Evolutionary conservation across 1,140 invertebrate genomes (phyloP).

Genomic region (Dendrolimus kikuchii): DNA sequence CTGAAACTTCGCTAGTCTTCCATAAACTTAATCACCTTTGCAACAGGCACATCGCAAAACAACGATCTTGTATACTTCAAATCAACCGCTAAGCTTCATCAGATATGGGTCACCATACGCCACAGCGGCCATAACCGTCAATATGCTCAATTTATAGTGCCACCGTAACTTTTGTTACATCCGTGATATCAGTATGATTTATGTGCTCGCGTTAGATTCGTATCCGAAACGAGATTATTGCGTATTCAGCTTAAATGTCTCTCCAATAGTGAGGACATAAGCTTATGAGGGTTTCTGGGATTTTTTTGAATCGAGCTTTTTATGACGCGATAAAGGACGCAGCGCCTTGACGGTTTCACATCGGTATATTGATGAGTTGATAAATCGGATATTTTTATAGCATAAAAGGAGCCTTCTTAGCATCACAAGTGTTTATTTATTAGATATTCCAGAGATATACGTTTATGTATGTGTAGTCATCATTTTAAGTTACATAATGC

Average conservation of each 20-base stretch:
- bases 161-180: constrained; percentile 41
- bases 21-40: no score
- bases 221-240: constrained; percentile 34
- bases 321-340: constrained; percentile 7
- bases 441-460: no score
- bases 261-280: constrained; percentile 5
- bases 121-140: constrained; percentile 26
- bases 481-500: no score
- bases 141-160: constrained; percentile 37
- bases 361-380: not conserved
- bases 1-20: no score
- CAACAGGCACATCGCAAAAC: no score
- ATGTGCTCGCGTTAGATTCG: constrained; percentile 32
- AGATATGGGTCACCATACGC: constrained; percentile 18
- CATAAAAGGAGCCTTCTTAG: no score
- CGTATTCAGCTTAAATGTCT: constrained; percentile 24
- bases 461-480: no score
- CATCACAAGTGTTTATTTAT: no score
- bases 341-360: not conserved
- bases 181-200: constrained; percentile 38
- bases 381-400: not conserved
- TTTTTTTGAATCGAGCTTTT: constrained; percentile 8
- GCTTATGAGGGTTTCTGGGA: not conserved
- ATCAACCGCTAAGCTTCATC: not conserved
- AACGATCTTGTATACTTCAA: no score